Percentiles rank a stretch among this genome's conserved stretches.
These are phyloP conservation scores for Polypedilum pembai DNA, from an alignment of 1,140 invertebrate species.

Conservation along the genomic window DNA sequence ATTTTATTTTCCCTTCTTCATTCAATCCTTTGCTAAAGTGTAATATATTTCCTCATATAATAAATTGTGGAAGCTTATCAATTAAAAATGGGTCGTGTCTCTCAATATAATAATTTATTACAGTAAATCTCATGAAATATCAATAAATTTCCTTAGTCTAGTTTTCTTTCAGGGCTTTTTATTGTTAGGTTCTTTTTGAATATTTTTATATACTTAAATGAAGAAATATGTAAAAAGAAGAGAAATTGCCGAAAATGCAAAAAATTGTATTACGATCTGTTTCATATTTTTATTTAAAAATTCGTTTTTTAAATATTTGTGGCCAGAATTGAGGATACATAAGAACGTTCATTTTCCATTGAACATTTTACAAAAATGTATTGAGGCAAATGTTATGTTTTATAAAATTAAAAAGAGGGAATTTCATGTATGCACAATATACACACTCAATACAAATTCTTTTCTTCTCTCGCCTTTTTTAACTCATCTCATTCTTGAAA, in stretches of 20 bases:
- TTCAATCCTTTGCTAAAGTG: too few species aligned
- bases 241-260: conserved; percentile 1
- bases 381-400: not conserved
- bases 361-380: not conserved
- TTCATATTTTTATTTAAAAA: not conserved
- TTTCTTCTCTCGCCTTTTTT: not conserved
- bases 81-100: not conserved
- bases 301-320: not conserved
- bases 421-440: not conserved
- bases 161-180: not conserved
- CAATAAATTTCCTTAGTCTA: not conserved
- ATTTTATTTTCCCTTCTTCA: too few species aligned
- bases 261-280: not conserved
- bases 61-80: too few species aligned
- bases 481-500: not conserved
- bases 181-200: not conserved
- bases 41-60: too few species aligned
- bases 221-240: not conserved
- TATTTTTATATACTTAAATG: not conserved
- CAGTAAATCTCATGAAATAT: not conserved
- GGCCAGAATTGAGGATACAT: not conserved
- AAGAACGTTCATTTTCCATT: not conserved
- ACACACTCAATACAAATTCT: not conserved
- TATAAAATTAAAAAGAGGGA: conserved; percentile 11
- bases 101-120: not conserved